These are phyloP conservation scores for Pygoscelis adeliae DNA, from an alignment of 2,113 vertebrate species.

Conservation along the genomic window DNA sequence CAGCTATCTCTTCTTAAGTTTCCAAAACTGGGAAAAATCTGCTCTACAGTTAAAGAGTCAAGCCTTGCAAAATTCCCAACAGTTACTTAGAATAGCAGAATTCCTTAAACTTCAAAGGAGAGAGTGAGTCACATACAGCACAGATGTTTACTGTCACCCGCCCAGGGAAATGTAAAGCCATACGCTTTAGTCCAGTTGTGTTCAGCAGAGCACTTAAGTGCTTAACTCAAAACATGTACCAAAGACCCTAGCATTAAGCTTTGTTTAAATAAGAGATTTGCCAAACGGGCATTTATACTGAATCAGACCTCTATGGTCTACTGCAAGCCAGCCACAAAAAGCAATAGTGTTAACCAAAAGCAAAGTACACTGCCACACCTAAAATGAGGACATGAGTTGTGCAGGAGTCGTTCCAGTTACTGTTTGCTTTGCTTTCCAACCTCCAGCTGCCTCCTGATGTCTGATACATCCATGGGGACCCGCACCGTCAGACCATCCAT, in stretches of 20 bases:
- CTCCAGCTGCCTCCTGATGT: slow-evolving; percentile 61
- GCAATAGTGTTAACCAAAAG: neutral
- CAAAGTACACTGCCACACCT: neutral
- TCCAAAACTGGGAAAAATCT: neutral
- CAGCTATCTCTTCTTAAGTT: neutral
- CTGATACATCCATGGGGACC: slow-evolving; percentile 67
- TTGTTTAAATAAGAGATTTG: neutral
- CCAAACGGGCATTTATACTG: neutral
- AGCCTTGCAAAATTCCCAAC: neutral
- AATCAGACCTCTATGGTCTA: neutral
- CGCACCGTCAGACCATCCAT: slow-evolving; percentile 76
- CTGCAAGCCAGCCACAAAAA: neutral
- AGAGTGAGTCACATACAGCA: neutral
- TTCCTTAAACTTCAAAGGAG: neutral
- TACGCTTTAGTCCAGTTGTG: neutral
- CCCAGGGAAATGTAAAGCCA: neutral
- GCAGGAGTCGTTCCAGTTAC: neutral
- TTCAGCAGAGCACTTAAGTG: neutral
- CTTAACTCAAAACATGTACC: neutral
- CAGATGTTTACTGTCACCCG: neutral
- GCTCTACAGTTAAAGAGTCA: neutral
- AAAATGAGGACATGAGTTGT: neutral
- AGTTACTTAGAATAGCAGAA: neutral
- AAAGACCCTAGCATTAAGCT: neutral
- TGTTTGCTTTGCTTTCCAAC: slow-evolving; percentile 61